phyloP scores from a whole-genome alignment of 2,888 invertebrate species.

The Trileptium ribeirensis region DNA sequence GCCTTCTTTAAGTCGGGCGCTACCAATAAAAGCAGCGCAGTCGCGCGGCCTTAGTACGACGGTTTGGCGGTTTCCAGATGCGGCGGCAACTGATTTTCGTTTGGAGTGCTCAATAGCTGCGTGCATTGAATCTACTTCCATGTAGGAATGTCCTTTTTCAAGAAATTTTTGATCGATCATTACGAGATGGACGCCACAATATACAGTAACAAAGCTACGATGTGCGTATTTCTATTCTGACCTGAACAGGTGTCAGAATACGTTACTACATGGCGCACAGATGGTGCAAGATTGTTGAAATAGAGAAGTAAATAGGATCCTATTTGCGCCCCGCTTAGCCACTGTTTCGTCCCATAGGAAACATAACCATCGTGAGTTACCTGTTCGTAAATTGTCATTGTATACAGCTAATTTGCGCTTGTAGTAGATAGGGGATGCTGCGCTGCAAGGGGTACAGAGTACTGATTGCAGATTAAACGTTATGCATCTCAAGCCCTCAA shows the following conservation, averaged over 20 bases:
- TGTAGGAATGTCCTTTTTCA: conserved; percentile 16
- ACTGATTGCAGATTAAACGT: conserved; percentile 18
- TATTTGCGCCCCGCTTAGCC: conserved; percentile 17
- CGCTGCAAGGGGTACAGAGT: conserved; percentile 5
- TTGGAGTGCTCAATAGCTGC: too few relatives aligned
- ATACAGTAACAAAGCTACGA: background rate
- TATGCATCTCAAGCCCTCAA: too few relatives aligned
- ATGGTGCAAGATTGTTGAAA: background rate
- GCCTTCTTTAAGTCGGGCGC: too few relatives aligned
- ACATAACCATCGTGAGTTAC: conserved; percentile 9
- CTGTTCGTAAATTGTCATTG: conserved; percentile 18
- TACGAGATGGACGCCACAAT: background rate
- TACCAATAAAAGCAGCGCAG: too few relatives aligned
- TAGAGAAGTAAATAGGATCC: background rate
- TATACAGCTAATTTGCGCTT: conserved; percentile 17
- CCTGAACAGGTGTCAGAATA: conserved; percentile 11
- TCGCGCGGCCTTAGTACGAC: too few relatives aligned
- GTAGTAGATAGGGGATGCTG: conserved; percentile 14
- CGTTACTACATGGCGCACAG: background rate
- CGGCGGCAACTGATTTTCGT: too few relatives aligned
- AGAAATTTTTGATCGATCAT: conserved; percentile 14
- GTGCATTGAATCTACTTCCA: conserved; percentile 21
- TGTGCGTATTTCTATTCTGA: background rate
- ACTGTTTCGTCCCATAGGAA: conserved; percentile 15
- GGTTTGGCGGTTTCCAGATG: too few relatives aligned